phyloP scores from a whole-genome alignment of 2,113 vertebrate species.

The Perognathus longimembris region DNA sequence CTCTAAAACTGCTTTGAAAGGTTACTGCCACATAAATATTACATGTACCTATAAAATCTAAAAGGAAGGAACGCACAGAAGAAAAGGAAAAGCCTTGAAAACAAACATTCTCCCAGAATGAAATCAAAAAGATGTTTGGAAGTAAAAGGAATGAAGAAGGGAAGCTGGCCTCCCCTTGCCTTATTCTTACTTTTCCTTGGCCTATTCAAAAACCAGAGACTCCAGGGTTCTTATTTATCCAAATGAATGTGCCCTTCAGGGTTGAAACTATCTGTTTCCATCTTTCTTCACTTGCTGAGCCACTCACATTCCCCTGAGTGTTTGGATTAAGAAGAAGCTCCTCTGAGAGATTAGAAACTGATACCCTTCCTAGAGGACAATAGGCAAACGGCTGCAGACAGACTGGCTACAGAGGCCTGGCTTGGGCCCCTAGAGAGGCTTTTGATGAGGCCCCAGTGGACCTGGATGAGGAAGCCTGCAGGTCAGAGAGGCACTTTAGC shows the following conservation, averaged over 20 bases:
- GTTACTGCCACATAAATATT: conserved; percentile 64
- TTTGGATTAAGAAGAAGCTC: conserved; percentile 34
- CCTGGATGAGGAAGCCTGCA: not conserved
- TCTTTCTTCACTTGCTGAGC: conserved; percentile 54
- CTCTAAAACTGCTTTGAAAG: conserved; percentile 61
- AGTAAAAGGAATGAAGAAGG: not conserved
- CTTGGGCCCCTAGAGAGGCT: not conserved
- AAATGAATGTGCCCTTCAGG: not conserved
- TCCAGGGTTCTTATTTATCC: conserved; percentile 2
- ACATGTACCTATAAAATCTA: conserved; percentile 70
- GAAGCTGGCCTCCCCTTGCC: not conserved
- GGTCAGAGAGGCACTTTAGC: not conserved
- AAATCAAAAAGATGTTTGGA: not conserved
- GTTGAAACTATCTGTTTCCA: conserved; percentile 53
- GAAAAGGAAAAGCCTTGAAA: not conserved
- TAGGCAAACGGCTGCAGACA: not conserved
- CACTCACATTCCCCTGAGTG: not conserved
- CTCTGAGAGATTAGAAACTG: conserved; percentile 17
- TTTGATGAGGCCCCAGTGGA: not conserved
- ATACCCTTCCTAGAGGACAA: not conserved
- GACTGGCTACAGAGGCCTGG: not conserved
- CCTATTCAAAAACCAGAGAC: not conserved
- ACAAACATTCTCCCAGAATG: not conserved
- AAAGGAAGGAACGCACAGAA: conserved; percentile 30
- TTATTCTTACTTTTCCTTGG: not conserved